Evolutionary conservation across 1,140 invertebrate genomes (phyloP), one percentile per base, ranked within the genome.

Genomic region (Drosophila kanapiae): DNA sequence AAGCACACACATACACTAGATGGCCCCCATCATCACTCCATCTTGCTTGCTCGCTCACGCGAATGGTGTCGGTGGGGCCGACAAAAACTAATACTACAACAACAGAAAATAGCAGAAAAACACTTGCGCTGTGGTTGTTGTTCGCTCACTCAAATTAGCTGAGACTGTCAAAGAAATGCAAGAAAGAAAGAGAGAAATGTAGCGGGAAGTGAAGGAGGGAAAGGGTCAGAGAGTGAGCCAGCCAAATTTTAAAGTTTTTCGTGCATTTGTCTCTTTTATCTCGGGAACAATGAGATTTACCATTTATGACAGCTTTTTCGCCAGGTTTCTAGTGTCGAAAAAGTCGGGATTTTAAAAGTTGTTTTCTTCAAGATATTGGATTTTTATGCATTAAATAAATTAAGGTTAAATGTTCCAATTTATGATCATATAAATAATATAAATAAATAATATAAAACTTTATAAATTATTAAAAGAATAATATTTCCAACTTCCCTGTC

Each of bases 81-180:
- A 67, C 23, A 23, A 43, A 47, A 75, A 49, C 6, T 57, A 56
- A 6, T 4, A 13, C 45, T 8, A 27, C 8, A 40, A 40, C 11
- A 61, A 53, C 6, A 65, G 47, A 45, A 76, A 54, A 53, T 38
- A 75, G 38, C 57, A 18, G 27, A 63, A 54, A 51, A 75, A 42
- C 69, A 75, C 48, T 54, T 56, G 70, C 70, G 58, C 35, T 74
- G 69, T 75, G 53, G 48, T 38, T 63, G 69, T 48, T 76, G 74
- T 29, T 77, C 47, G 56, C 74, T 77, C 63, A 77, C 74, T 56
- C 75, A 77, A 77, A 77, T 77, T 77, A 77, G 74, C 75, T 43
- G 53, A 77, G 77, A 77, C 57, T 59, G 72, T 76, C 74, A 77
- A 77, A 35, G 57, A 75, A 74, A 60, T 58, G 74, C 72, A 72